Base-by-base conservation (phyloP, 2,888 invertebrate species). In the Serripes groenlandicus region DNA sequence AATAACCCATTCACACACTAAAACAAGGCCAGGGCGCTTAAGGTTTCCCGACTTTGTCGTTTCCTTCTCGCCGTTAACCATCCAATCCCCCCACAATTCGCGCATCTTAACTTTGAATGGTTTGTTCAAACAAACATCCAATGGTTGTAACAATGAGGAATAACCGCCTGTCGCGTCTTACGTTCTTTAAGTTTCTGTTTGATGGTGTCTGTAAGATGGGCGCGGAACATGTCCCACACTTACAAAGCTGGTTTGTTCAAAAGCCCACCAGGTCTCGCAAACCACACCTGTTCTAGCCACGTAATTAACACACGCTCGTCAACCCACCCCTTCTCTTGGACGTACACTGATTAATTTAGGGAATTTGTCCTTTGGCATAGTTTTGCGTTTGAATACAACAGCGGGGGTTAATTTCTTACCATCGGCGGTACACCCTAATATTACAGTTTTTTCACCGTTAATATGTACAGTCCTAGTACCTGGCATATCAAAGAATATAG, bases 381-480 rank as follows among this genome's bases (percentile, higher is more conserved):
- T 89, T 30, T 86, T 85, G 32, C 79, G n/a, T 56, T 87, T 85
- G 52, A 88, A 88, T 5, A 88, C 83, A 1, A 83, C 75, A 56
- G 78, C 74, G 18, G 82, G 86, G 56, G 73, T 79, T 21, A 88
- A 64, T 71, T 87, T 87, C 1, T 77, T 82, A 1, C 88, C 84
- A 49, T 82, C 82, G 0, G 83, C 88, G 26, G 81, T 21, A 66
- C 88, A 88, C 0, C 78, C 58, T 3, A 89, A 68, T 32, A 87
- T 75, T 21, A 84, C 75, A 11, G 82, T 71, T 68, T 73, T 79
- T 0, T n/a, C 49, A 3, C 85, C 82, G 32, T 66, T 81, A n/a
- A 26, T 30, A 26, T 85, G 72, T 7, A 86, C 85, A 15, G 86
- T 86, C 0, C 52, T 34, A n/a, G 72, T 81, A 7, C 75, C 56